phyloP scores from a whole-genome alignment of 2,113 vertebrate genomes.

The Forbesichthys agassizii region DNA sequence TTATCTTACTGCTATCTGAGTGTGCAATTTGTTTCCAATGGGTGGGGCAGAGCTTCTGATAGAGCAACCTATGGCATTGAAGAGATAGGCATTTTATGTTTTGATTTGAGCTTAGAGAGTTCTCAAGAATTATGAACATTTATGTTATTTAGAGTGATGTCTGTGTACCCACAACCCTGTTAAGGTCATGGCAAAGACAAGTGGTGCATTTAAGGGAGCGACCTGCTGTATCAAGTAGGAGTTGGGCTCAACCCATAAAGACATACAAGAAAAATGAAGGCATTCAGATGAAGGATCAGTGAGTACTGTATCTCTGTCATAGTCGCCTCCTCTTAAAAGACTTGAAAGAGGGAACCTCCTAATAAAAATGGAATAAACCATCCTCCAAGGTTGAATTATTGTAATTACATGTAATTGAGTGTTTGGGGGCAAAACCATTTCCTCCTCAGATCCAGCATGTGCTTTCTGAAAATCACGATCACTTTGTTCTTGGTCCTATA shows the following conservation, averaged over 20 bases:
- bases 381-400: conserved; percentile 74
- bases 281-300: conserved; percentile 42
- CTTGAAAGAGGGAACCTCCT: conserved; percentile 72
- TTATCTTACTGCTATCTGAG: too few species aligned
- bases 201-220: neutral
- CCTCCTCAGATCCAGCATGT: conserved; percentile 67
- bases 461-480: conserved; percentile 66
- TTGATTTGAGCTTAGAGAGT: too few species aligned
- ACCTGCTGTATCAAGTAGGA: conserved; percentile 44
- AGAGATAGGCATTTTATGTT: too few species aligned
- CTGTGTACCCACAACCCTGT: neutral
- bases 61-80: too few species aligned
- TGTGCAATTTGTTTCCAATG: too few species aligned
- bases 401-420: conserved; percentile 76
- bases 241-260: conserved; percentile 54
- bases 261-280: conserved; percentile 61
- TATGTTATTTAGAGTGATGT: neutral
- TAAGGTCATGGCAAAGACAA: neutral
- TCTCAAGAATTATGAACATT: too few species aligned
- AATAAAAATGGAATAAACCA: conserved; percentile 76
- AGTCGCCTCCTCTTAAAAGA: conserved; percentile 31
- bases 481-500: conserved; percentile 69
- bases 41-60: too few species aligned
- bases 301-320: conserved; percentile 63
- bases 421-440: conserved; percentile 76